These are phyloP conservation scores for Vollenhovia emeryi DNA, from an alignment of 1,140 invertebrate genomes.

Conservation along the genomic window DNA sequence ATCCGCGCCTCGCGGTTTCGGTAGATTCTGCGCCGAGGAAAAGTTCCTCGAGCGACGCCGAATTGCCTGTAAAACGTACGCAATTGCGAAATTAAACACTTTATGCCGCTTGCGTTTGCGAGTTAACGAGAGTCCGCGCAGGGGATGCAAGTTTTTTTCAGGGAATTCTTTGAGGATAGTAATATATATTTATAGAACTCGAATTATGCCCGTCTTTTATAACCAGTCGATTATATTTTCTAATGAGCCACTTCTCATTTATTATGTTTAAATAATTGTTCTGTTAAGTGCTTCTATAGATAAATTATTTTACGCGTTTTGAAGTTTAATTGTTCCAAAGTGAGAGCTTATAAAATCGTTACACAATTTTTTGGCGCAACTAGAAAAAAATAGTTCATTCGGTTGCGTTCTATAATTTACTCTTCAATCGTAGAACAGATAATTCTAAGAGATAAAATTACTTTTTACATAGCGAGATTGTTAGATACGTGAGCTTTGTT, in stretches of 20 bases:
- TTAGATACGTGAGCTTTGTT: neutral
- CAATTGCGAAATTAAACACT: slow-evolving; percentile 12
- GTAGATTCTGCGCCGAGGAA: neutral
- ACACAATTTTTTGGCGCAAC: neutral
- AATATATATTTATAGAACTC: slow-evolving; percentile 1
- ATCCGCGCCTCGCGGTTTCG: neutral
- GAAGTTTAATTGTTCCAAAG: neutral
- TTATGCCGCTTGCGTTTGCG: neutral
- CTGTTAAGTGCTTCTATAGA: too few species aligned
- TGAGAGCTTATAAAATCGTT: neutral
- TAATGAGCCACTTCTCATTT: neutral
- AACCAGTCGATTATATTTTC: neutral
- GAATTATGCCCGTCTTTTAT: neutral
- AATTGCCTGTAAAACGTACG: neutral
- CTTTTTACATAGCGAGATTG: neutral
- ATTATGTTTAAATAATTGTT: neutral
- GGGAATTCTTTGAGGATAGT: neutral
- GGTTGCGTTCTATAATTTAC: neutral
- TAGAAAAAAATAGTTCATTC: neutral
- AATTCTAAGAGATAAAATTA: neutral
- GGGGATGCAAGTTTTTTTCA: neutral
- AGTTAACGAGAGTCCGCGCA: neutral
- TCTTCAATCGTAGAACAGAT: neutral
- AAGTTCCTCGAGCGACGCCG: neutral
- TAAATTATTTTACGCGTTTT: neutral